These are phyloP conservation scores for Brachystomella parvula DNA, from an alignment of 1,140 invertebrate species.

Conservation along the genomic window DNA sequence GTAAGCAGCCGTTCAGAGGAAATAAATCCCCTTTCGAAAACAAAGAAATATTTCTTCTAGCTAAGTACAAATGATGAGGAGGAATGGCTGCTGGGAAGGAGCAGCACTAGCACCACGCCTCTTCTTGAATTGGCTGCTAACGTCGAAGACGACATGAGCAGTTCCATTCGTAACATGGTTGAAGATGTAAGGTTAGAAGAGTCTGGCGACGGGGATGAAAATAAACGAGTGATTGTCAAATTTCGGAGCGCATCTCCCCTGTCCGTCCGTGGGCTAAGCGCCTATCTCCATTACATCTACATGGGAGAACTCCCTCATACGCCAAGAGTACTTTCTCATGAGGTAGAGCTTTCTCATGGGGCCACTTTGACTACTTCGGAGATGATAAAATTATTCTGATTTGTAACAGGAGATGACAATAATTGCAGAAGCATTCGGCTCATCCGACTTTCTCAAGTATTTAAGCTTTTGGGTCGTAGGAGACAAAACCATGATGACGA, in stretches of 20 bases:
- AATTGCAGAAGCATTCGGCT: constrained; percentile 28
- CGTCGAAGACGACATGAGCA: not conserved
- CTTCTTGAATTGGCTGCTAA: too few species aligned
- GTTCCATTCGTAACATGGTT: constrained; percentile 16
- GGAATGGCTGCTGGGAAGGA: constrained; percentile 25
- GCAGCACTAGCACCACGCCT: too few species aligned
- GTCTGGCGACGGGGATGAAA: constrained; percentile 19
- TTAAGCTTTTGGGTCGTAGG: constrained; percentile 20
- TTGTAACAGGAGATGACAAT: constrained; percentile 21
- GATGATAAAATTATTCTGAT: constrained; percentile 4
- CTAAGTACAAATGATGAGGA: constrained; percentile 36
- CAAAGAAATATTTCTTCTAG: too few species aligned
- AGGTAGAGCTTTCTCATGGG: too few species aligned
- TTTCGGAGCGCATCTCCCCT: constrained; percentile 28
- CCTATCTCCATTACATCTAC: constrained; percentile 34
- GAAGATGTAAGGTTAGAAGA: constrained; percentile 27
- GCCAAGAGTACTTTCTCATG: not conserved
- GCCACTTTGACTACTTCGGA: constrained; percentile 14
- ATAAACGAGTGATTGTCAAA: constrained; percentile 30
- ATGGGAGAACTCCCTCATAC: constrained; percentile 34
- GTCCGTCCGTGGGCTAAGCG: constrained; percentile 18
- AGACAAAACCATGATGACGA: constrained; percentile 18
- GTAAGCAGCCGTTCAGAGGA: too few species aligned
- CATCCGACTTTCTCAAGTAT: constrained; percentile 27
- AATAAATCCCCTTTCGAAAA: too few species aligned